Evolutionary conservation across 2,797 vertebrate species (phyloP).

Genomic region (Eurystomus glaucurus): DNA sequence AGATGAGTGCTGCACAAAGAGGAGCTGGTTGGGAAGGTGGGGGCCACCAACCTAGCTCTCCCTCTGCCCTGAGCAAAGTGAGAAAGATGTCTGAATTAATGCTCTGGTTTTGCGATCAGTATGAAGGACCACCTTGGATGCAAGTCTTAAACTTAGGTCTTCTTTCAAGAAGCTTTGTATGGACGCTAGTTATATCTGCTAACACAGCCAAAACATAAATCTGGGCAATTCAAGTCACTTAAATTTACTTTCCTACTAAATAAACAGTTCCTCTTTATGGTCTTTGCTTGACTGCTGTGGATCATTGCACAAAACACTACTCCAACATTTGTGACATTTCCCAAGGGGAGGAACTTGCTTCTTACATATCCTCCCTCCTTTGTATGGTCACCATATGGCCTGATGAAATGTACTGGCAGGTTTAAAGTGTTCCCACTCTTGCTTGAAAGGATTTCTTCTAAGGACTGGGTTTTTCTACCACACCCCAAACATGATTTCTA

Average conservation of each 20-base stretch:
- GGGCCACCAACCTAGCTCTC: not conserved
- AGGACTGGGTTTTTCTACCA: not conserved
- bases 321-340: not conserved
- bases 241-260: not conserved
- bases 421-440: not conserved
- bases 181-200: not conserved
- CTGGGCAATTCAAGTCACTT: not conserved
- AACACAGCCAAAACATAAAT: not conserved
- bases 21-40: not conserved
- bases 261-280: not conserved
- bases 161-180: not conserved
- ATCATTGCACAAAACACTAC: not conserved
- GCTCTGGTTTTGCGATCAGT: not conserved
- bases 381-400: accelerated
- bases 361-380: not conserved
- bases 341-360: not conserved
- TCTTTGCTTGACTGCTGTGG: not conserved
- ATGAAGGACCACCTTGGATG: not conserved
- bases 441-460: not conserved
- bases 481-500: not conserved
- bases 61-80: not conserved
- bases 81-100: not conserved
- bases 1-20: not conserved
- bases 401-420: not conserved
- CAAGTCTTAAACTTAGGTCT: not conserved